These are phyloP conservation scores for Timema cristinae DNA, from an alignment of 2,888 invertebrate genomes.

Conservation along the genomic window DNA sequence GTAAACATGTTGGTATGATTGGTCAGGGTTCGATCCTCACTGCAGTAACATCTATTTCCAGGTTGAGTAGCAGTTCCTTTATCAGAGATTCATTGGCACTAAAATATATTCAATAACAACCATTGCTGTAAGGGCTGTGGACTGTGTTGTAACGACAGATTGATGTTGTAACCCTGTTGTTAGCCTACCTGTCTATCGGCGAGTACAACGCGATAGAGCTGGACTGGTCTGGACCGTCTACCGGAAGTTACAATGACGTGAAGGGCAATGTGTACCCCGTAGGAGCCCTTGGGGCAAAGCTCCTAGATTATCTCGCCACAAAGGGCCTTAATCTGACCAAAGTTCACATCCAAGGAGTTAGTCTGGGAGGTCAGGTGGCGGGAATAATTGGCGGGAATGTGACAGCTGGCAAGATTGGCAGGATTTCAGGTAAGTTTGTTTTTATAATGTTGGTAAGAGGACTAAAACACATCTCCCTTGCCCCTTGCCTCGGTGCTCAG, in stretches of 20 bases:
- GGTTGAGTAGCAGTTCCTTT: too few relatives aligned
- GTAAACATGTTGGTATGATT: too few relatives aligned
- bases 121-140: too few relatives aligned
- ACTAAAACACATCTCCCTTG: too few relatives aligned
- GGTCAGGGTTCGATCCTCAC: too few relatives aligned
- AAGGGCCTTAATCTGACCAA: neutral
- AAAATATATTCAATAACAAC: too few relatives aligned
- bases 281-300: neutral
- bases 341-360: slow-evolving; percentile 1
- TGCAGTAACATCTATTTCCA: too few relatives aligned
- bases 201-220: neutral
- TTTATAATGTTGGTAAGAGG: too few relatives aligned
- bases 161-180: too few relatives aligned
- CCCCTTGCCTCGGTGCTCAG: too few relatives aligned
- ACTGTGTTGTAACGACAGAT: too few relatives aligned
- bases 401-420: slow-evolving; percentile 1
- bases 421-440: slow-evolving; percentile 5
- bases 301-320: neutral
- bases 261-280: neutral
- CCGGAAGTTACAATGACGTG: neutral
- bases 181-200: neutral
- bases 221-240: neutral
- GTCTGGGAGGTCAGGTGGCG: neutral
- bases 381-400: slow-evolving; percentile 6
- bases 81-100: too few relatives aligned